Evolutionary conservation across 1,140 invertebrate genomes (phyloP).

Genomic region (Drosophila nasuta): DNA sequence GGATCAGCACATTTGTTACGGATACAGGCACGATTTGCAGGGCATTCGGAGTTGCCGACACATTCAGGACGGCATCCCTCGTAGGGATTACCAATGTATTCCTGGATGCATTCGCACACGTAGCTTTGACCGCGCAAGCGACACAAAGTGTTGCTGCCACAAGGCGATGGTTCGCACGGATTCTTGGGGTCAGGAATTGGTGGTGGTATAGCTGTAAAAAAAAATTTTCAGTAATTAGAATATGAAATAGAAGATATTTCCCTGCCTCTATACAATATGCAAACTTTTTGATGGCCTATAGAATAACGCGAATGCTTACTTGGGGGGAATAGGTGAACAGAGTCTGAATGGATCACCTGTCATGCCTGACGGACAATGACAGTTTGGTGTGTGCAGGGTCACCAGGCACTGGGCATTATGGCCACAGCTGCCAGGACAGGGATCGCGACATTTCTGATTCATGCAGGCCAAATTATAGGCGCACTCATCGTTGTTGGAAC

Average conservation of each 20-base stretch:
- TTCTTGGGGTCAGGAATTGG: conserved; percentile 85
- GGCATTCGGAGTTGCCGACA: conserved; percentile 87
- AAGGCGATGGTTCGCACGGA: conserved; percentile 87
- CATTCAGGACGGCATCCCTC: conserved; percentile 88
- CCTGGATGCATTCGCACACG: conserved; percentile 85
- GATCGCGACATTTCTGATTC: conserved; percentile 89
- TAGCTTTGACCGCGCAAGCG: conserved; percentile 85
- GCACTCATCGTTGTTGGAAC: conserved; percentile 89
- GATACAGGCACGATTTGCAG: conserved; percentile 86
- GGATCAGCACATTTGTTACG: conserved; percentile 88
- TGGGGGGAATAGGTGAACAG: conserved; percentile 85
- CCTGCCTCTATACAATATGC: conserved; percentile 84
- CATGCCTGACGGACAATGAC: conserved; percentile 88
- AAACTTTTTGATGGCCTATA: conserved; percentile 72
- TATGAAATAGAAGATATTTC: background rate
- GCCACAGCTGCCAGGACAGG: conserved; percentile 92
- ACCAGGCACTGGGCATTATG: conserved; percentile 90
- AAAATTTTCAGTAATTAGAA: background rate
- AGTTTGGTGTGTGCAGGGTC: conserved; percentile 90
- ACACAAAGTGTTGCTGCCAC: conserved; percentile 87
- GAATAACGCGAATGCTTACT: conserved; percentile 58
- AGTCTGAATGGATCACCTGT: conserved; percentile 90
- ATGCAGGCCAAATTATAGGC: conserved; percentile 87
- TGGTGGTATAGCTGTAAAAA: conserved; percentile 85
- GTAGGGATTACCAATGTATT: conserved; percentile 87